Evolutionary conservation across 2,113 vertebrate genomes (phyloP).

Genomic region (Thamnophis sirtalis): DNA sequence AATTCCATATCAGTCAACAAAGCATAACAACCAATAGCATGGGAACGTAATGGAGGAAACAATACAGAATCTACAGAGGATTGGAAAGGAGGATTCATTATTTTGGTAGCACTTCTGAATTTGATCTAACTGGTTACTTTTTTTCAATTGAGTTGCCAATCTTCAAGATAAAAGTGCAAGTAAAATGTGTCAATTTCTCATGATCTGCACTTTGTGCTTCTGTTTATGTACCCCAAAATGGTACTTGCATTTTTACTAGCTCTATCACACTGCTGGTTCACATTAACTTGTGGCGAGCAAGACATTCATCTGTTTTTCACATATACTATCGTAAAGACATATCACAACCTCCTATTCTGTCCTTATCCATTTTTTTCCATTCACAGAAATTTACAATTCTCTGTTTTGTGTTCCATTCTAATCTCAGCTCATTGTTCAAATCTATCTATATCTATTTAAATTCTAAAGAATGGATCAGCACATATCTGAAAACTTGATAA

Average conservation of each 20-base stretch:
- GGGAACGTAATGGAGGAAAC: neutral
- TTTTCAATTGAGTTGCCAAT: no score
- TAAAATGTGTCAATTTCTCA: no score
- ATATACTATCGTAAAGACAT: neutral
- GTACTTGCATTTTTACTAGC: neutral
- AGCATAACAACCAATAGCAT: neutral
- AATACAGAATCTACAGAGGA: neutral
- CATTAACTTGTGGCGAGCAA: neutral
- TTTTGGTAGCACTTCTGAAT: no score
- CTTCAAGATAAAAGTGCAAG: no score
- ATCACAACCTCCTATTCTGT: neutral
- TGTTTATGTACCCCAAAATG: neutral
- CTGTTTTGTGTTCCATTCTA: neutral
- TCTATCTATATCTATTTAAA: neutral
- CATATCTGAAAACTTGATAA: neutral
- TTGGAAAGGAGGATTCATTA: neutral
- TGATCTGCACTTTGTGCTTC: neutral
- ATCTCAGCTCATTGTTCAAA: neutral
- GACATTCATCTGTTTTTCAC: neutral
- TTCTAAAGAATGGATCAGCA: neutral
- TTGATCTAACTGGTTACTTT: no score
- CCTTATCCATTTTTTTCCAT: neutral
- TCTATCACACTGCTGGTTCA: neutral
- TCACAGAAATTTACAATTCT: neutral
- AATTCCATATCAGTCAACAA: neutral